Evolutionary conservation across 2,113 vertebrate species (phyloP).

Genomic region (Pituophis catenifer): DNA sequence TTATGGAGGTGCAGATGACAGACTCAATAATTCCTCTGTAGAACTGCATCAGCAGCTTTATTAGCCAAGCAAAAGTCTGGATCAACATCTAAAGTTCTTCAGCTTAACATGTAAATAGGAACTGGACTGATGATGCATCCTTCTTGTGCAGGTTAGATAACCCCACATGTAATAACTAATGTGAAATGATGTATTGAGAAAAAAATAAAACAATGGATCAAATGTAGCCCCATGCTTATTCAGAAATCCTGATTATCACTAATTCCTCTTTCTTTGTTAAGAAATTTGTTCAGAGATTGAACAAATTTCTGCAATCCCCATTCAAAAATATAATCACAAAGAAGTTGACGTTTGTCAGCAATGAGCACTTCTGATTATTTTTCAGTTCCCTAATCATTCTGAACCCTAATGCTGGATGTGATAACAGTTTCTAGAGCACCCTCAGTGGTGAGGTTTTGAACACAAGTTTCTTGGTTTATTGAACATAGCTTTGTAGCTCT

Average conservation of each 20-base stretch:
- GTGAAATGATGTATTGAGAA: not conserved
- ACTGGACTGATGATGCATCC: not conserved
- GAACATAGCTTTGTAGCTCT: not conserved
- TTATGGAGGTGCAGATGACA: no score
- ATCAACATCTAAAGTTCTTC: not conserved
- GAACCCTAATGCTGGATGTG: not conserved
- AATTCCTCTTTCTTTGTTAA: not conserved
- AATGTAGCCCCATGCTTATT: not conserved
- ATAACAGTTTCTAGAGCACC: not conserved
- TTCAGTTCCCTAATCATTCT: not conserved
- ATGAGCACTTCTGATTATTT: not conserved
- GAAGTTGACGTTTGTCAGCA: not conserved
- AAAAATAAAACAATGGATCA: not conserved
- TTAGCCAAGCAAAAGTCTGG: not conserved
- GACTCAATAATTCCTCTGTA: no score
- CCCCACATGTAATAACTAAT: not conserved
- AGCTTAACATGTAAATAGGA: not conserved
- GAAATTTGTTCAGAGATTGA: not conserved
- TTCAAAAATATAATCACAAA: not conserved
- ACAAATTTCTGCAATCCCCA: not conserved
- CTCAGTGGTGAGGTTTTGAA: not conserved
- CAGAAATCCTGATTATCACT: not conserved
- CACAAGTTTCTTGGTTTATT: not conserved
- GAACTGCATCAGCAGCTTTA: no score
- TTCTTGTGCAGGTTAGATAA: not conserved